Percentiles rank a stretch among this genome's conserved stretches.
These are phyloP conservation scores for Icerya purchasi DNA, from an alignment of 2,888 invertebrate species.

Conservation along the genomic window DNA sequence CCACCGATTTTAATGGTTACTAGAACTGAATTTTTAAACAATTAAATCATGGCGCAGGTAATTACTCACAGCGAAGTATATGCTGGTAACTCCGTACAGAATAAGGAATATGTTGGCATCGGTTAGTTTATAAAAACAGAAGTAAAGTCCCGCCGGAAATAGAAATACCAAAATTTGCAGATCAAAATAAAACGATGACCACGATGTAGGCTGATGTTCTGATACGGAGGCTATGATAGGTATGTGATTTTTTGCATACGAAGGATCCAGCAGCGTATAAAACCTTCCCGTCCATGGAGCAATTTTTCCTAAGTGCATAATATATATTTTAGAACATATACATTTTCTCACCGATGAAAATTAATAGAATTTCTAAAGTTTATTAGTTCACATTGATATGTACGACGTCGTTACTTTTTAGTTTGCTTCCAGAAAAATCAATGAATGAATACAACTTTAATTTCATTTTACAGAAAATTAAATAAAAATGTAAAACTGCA, in stretches of 20 bases:
- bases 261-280: constrained; percentile 86
- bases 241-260: constrained; percentile 95
- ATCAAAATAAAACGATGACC: constrained; percentile 97
- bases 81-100: constrained; percentile 89
- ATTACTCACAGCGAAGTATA: constrained; percentile 79
- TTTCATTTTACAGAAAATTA: no score
- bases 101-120: constrained; percentile 96
- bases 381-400: no score
- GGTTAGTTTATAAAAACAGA: constrained; percentile 81
- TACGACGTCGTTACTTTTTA: no score
- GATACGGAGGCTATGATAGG: constrained; percentile 94
- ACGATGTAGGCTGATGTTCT: constrained; percentile 95
- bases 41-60: no score
- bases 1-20: no score
- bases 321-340: no score
- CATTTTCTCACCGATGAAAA: no score
- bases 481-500: no score
- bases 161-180: constrained; percentile 85
- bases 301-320: constrained; percentile 73
- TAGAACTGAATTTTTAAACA: not conserved
- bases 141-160: constrained; percentile 90
- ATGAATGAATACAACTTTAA: no score
- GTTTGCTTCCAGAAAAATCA: no score
- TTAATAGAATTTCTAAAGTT: no score
- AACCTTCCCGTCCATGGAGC: constrained; percentile 96